Evolutionary conservation across 1,140 invertebrate genomes (phyloP).

Genomic region (Drosophila elegans): DNA sequence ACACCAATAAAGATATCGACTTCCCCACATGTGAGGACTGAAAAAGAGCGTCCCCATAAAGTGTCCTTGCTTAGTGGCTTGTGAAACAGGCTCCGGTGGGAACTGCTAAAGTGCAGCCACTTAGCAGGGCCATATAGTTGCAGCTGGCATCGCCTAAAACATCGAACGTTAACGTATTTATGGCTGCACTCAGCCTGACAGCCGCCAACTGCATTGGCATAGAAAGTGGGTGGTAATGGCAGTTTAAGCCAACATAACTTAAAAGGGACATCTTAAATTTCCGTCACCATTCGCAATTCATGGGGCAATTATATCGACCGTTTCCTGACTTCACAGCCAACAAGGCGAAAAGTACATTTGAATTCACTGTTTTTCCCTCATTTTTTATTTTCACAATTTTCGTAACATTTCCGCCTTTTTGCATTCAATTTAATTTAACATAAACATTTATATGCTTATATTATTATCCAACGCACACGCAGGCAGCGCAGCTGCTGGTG

Average conservation of each 20-base stretch:
- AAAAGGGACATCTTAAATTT: conserved; percentile 63
- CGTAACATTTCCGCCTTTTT: conserved; percentile 78
- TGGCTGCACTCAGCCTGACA: conserved; percentile 77
- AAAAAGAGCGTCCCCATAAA: conserved; percentile 37
- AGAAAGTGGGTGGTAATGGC: conserved; percentile 6
- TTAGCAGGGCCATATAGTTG: conserved; percentile 60
- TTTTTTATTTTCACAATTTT: conserved; percentile 52
- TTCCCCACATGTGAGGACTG: conserved; percentile 9
- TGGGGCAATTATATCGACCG: conserved; percentile 41
- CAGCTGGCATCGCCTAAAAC: conserved; percentile 70
- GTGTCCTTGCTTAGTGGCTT: conserved; percentile 30
- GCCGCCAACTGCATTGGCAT: conserved; percentile 49
- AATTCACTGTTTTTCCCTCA: conserved; percentile 18
- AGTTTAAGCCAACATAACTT: conserved; percentile 36
- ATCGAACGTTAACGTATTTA: conserved; percentile 80
- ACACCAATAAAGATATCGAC: conserved; percentile 25
- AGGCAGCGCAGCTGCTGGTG: conserved; percentile 44
- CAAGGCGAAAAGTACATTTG: conserved; percentile 61
- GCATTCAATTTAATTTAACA: conserved; percentile 83
- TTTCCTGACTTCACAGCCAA: conserved; percentile 47
- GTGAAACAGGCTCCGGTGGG: conserved; percentile 38
- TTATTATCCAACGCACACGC: conserved; percentile 67
- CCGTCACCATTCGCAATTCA: conserved; percentile 8
- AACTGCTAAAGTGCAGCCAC: conserved; percentile 69
- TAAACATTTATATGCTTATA: conserved; percentile 82